Evolutionary conservation across 1,140 invertebrate species (phyloP), one percentile per base, ranked within the genome.

Genomic region (Lordiphosa clarofinis): DNA sequence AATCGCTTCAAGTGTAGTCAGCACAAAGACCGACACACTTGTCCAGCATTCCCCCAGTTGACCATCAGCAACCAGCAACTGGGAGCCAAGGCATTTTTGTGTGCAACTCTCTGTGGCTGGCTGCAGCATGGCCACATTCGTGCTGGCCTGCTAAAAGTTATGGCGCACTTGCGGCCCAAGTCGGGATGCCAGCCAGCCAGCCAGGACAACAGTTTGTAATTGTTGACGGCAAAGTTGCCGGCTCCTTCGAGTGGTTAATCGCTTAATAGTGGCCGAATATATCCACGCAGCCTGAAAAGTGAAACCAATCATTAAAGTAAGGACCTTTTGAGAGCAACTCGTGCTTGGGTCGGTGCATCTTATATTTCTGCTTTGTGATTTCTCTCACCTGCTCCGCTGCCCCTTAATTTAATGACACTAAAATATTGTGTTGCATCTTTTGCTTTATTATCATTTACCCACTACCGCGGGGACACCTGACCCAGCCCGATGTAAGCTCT

Each of bases 341-440:
- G 15, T 15, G 15, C 15, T 3, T 15, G 1, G 3, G 5, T 24
- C 21, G 4, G 24, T 28, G 5, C 24, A 28, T 28, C 24, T 28
- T 28, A 28, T 28, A 7, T 28, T 28, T 28, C 24, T 6, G 1
- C 21, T 24, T 24, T 24, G 4, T 5, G 24, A 28, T 28, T 28
- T 28, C 24, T 28, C 24, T 7, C 24, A 6, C 24, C 24, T 7
- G 1, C 6, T 7, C 24, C 37, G 40, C 40, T 37, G 49, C 12
- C 44, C 55, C 12, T 46, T 58, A 21, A 55, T 58, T 39, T 64
- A 69, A 64, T 69, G 73, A 72, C 68, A 72, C 55, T 72, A 61
- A 76, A 76, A 78, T 78, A 76, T 78, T 72, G 55, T 78, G 63
- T 63, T 68, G 63, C 63, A 76, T 59, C 64, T 62, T 60, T 60